phyloP scores from a whole-genome alignment of 2,888 invertebrate genomes.

The Heliconius aoede region DNA sequence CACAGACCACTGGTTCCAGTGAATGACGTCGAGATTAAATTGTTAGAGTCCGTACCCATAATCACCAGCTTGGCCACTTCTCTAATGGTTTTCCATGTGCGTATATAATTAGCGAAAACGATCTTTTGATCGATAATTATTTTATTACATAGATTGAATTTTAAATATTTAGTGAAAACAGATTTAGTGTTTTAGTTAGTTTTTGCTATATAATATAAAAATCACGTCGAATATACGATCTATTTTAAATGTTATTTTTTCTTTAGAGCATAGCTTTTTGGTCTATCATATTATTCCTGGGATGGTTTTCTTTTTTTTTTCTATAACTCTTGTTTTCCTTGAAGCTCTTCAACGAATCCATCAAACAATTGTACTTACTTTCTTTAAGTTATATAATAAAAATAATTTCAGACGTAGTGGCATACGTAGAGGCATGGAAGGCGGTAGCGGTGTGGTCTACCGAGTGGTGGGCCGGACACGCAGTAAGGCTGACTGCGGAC shows the following conservation, averaged over 20 bases:
- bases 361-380: background rate
- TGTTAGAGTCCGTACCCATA: conserved; percentile 4
- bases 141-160: too few relatives aligned
- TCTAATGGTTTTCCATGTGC: conserved; percentile 27
- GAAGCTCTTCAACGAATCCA: too few relatives aligned
- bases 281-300: background rate
- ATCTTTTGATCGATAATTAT: background rate
- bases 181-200: too few relatives aligned
- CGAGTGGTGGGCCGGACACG: conserved; percentile 78
- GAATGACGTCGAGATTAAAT: conserved; percentile 31
- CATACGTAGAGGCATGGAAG: conserved; percentile 82
- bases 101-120: background rate
- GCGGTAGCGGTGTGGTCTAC: conserved; percentile 82
- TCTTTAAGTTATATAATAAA: background rate
- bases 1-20: conserved; percentile 24
- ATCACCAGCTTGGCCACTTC: conserved; percentile 22
- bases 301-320: background rate
- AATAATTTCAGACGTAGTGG: conserved; percentile 77
- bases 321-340: background rate
- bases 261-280: background rate
- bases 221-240: background rate
- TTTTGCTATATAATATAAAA: too few relatives aligned
- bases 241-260: background rate
- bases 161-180: too few relatives aligned
- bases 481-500: conserved; percentile 79